Base-by-base conservation (phyloP, 1,140 invertebrate species). In the Akabosia matsudoensis region DNA sequence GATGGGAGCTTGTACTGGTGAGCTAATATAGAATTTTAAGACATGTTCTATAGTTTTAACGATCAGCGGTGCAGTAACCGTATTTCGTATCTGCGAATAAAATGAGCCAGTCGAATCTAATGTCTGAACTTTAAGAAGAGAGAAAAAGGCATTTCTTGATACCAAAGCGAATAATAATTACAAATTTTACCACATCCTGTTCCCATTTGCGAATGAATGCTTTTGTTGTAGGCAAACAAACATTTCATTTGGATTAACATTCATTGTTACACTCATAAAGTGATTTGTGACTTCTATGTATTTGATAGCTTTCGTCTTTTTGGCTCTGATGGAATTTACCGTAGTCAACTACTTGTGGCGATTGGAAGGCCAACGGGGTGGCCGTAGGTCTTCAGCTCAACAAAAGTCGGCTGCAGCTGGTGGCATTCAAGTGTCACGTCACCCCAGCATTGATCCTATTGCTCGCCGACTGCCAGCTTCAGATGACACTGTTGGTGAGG, bases 271-370 rank as follows among this genome's bases (percentile, higher is more conserved):
- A n/a, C n/a, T n/a, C n/a, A n/a, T n/a, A n/a, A n/a, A n/a, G n/a
- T n/a, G n/a, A n/a, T n/a, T n/a, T n/a, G n/a, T n/a, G n/a, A n/a
- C n/a, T n/a, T n/a, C 24, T 61, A 54, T 61, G 81, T 82, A 24
- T 24, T 37, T 7, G 18, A 28, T 80, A 82, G 85, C 85, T 7
- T 88, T 88, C 79, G 85, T 88, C 34, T 88, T 88, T 80, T 84
- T 84, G 61, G 86, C 86, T 4, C 82, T 88, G n/a, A 79, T 88
- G 75, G 87, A 88, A 79, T 88, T 87, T 80, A 87, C 87, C 0
- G 82, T 87, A 24, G 87, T 88, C 28, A 87, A 87, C 76, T 88
- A 87, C 79, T 84, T 87, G 81, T 87, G 85, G 84, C 79, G 86
- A 31, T 86, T 83, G 30, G 37, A 72, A 72, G 18, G 7, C 37